A percentile compares a stretch with the other conserved stretches of the same genome.
Evolutionary conservation across 2,888 invertebrate genomes (phyloP).

Genomic region (Acronicta leporina): DNA sequence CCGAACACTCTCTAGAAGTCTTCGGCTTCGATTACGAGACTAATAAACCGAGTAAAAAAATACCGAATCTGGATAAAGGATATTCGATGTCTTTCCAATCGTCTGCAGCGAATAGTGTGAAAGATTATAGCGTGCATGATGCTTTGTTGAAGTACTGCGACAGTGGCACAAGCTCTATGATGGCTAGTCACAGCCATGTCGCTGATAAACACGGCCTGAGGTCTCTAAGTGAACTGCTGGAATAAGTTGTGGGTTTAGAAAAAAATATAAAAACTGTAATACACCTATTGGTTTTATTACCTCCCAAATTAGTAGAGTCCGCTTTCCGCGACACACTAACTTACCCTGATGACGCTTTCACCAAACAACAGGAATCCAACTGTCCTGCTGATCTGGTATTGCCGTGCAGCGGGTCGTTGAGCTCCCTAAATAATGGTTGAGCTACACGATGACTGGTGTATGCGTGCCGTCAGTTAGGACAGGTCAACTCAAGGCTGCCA

Average conservation of each 20-base stretch:
- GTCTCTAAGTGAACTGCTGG: background rate
- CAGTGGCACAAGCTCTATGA: background rate
- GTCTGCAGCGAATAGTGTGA: slow-evolving; percentile 24
- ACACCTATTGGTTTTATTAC: background rate
- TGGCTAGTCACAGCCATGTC: background rate
- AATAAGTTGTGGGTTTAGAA: background rate
- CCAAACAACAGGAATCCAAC: no score
- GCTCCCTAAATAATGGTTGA: no score
- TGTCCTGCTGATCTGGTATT: no score
- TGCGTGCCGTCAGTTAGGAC: no score
- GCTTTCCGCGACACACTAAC: no score
- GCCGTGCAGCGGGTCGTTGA: no score
- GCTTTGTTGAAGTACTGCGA: background rate
- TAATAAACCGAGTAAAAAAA: slow-evolving; percentile 7
- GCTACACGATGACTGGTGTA: no score
- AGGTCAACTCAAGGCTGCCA: no score
- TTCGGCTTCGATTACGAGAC: slow-evolving; percentile 62
- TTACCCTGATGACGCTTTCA: no score
- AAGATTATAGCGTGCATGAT: slow-evolving; percentile 11
- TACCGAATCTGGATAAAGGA: slow-evolving; percentile 18
- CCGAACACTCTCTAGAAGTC: slow-evolving; percentile 66
- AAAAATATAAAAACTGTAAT: slow-evolving; percentile 3
- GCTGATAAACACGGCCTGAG: background rate
- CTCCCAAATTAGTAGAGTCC: no score
- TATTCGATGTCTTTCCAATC: slow-evolving; percentile 45